Evolutionary conservation across 2,113 vertebrate species (phyloP), one percentile per base, ranked within the genome.

Genomic region (Poeciliopsis turrubarensis): DNA sequence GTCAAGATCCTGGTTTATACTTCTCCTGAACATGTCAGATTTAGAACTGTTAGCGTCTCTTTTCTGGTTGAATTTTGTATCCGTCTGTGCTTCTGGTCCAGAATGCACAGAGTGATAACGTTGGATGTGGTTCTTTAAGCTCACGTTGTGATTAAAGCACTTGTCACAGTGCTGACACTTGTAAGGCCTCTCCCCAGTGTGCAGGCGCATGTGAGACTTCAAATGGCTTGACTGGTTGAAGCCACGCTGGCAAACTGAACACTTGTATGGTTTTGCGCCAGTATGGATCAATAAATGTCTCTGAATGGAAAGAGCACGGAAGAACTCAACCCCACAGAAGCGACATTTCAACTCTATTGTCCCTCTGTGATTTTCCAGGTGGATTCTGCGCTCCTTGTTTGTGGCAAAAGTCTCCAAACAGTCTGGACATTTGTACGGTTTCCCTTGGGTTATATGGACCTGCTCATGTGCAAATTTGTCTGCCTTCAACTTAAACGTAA

Each of bases 91-190:
- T 25, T 65, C 31, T 27, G 0, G 7, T 15, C 22, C 73, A 9
- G 71, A 70, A 11, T 7, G 19, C 0, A 41, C 14, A 0, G 44
- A 12, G 72, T 91, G 89, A 65, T 77, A 80, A 11, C 82, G 84
- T 70, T 87, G 82, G 10, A 84, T 0, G 0, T 92, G 91, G 65
- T 81, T 87, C 74, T 92, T 91, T 67, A 90, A 57, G 72, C 88
- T 90, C 61, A 91, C 85, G 25, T 92, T 92, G 82, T 92, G 91
- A 30, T 89, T 92, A 67, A 92, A 92, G 70, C 82, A n/a, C 64
- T 86, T 75, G 51, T 84, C 87, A 62, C 91, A 92, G 1, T 79
- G 71, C 73, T 73, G 77, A 73, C 91, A 92, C 67, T 87, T 87
- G 30, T 54, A 92, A 3, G 89, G 91, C 32, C 75, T 83, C 76